These are phyloP conservation scores for Escarpia spicata DNA, from an alignment of 2,888 invertebrate genomes.

Conservation along the genomic window DNA sequence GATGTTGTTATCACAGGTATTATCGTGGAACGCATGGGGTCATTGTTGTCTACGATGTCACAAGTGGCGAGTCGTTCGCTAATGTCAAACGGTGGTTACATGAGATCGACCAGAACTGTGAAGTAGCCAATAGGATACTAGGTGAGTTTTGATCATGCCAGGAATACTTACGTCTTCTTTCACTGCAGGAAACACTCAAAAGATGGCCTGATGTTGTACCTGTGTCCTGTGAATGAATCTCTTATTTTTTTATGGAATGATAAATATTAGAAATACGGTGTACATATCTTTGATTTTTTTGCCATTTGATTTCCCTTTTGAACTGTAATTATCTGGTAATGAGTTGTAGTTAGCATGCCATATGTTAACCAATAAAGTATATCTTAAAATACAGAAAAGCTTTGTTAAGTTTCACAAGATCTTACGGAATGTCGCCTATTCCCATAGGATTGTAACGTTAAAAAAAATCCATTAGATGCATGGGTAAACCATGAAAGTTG, in stretches of 20 bases:
- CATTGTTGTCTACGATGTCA: conserved; percentile 99
- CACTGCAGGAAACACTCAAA: neutral
- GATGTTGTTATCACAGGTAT: conserved; percentile 68
- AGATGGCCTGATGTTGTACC: neutral
- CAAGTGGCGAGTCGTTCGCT: conserved; percentile 97
- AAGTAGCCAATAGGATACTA: conserved; percentile 97
- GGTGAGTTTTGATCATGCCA: conserved; percentile 69
- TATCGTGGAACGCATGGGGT: conserved; percentile 99
- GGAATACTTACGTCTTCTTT: neutral
- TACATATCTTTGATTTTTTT: no score
- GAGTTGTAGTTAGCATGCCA: no score
- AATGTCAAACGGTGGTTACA: conserved; percentile 99
- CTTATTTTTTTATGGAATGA: neutral
- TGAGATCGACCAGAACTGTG: conserved; percentile 99
- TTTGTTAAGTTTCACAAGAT: no score
- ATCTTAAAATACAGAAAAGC: no score
- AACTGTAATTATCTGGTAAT: no score
- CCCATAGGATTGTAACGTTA: no score
- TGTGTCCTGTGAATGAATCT: neutral
- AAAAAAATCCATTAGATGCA: no score
- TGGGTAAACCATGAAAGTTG: no score
- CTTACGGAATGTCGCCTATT: no score
- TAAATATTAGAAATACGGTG: neutral
- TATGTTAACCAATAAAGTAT: no score
- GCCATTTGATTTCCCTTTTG: no score